Percentiles rank a stretch among this genome's conserved stretches.
Evolutionary conservation across 1,140 invertebrate species (phyloP).

Genomic region (Gryon sp.): DNA sequence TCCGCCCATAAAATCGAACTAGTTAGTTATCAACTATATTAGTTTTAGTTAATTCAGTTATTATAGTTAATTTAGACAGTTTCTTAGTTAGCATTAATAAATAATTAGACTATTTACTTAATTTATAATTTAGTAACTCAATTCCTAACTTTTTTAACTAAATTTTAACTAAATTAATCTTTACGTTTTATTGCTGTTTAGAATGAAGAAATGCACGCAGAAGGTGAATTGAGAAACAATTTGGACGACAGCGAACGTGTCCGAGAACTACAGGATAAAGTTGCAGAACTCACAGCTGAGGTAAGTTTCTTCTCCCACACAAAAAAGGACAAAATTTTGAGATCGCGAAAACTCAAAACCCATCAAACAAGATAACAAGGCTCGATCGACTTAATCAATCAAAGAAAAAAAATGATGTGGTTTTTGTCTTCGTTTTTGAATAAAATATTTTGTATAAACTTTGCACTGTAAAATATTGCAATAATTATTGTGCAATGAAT

Average conservation of each 20-base stretch:
- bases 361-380: too few relatives aligned
- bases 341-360: too few relatives aligned
- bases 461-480: constrained; percentile 42
- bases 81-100: too few relatives aligned
- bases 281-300: constrained; percentile 94
- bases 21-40: too few relatives aligned
- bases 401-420: neutral
- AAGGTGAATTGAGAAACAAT: constrained; percentile 90
- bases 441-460: neutral
- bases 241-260: constrained; percentile 90
- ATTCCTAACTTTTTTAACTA: neutral
- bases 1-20: too few relatives aligned
- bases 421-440: neutral
- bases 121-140: too few relatives aligned
- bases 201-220: constrained; percentile 95
- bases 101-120: too few relatives aligned
- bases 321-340: too few relatives aligned
- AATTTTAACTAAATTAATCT: constrained; percentile 9
- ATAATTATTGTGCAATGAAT: constrained; percentile 20
- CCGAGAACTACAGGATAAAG: constrained; percentile 92
- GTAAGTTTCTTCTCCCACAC: constrained; percentile 81
- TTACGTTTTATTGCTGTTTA: constrained; percentile 74
- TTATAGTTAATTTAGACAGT: too few relatives aligned
- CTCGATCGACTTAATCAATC: too few relatives aligned
- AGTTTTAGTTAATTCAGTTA: too few relatives aligned